A percentile compares a stretch with the other conserved stretches of the same genome.
Evolutionary conservation across 2,113 vertebrate genomes (phyloP).

Genomic region (Varanus komodoensis): DNA sequence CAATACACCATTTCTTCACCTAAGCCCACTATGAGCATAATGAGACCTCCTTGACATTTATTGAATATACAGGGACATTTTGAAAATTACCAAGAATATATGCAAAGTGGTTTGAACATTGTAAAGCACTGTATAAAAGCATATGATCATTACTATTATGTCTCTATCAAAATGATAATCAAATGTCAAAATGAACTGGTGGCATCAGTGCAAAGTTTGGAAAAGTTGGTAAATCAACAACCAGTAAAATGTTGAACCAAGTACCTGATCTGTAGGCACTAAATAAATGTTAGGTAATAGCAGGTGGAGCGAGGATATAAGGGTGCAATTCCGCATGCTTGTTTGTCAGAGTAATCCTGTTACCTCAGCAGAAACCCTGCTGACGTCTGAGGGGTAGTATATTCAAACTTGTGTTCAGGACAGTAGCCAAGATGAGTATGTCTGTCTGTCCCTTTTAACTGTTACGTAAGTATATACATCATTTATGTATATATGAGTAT

Average conservation of each 20-base stretch:
- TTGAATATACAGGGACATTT: not conserved
- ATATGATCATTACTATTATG: not conserved
- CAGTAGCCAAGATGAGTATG: not conserved
- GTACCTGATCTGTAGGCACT: not conserved
- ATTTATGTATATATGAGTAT: no score
- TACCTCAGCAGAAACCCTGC: not conserved
- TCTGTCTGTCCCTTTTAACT: not conserved
- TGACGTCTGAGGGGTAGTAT: not conserved
- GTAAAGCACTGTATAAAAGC: not conserved
- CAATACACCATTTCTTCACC: not conserved
- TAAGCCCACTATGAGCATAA: not conserved
- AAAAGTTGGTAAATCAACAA: accelerated
- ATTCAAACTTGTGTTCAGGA: not conserved
- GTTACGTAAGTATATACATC: no score
- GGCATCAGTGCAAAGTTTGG: conserved; percentile 33
- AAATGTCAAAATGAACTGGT: conserved; percentile 1
- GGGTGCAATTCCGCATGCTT: not conserved
- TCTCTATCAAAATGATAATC: conserved; percentile 17
- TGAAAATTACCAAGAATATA: not conserved
- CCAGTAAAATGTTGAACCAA: not conserved
- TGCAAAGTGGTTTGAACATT: not conserved
- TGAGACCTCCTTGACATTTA: not conserved
- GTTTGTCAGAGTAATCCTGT: not conserved
- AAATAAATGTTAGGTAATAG: conserved; percentile 7
- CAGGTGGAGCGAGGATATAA: not conserved